A percentile compares a stretch with the other conserved stretches of the same genome.
phyloP scores from a whole-genome alignment of 2,797 vertebrate genomes.

The Synanceia verrucosa region DNA sequence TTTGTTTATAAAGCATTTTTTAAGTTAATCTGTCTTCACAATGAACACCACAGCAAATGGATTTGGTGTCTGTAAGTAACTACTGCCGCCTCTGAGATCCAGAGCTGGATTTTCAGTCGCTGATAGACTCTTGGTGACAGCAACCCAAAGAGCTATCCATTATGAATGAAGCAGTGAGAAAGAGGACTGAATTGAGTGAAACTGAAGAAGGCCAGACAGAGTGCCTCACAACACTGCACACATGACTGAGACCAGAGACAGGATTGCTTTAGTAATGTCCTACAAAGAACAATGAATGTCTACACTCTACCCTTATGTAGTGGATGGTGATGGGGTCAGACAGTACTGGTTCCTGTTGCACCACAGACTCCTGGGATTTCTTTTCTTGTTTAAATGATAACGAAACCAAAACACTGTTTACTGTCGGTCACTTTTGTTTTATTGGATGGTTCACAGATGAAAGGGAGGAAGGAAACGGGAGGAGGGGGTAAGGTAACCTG shows the following conservation, averaged over 20 bases:
- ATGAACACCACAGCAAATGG: constrained; percentile 32
- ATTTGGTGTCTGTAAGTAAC: constrained; percentile 44
- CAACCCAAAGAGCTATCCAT: constrained; percentile 76
- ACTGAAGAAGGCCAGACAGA: constrained; percentile 73
- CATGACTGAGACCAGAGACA: constrained; percentile 82
- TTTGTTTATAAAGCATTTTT: neutral
- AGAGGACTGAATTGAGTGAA: constrained; percentile 83
- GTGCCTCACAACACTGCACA: constrained; percentile 73
- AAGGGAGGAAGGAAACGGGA: neutral
- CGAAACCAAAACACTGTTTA: constrained; percentile 7
- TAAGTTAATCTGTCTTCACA: neutral
- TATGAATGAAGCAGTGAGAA: constrained; percentile 83
- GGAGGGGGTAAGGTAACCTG: neutral
- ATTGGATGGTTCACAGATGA: constrained; percentile 2
- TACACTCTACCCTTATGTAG: constrained; percentile 75
- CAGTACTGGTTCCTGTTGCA: constrained; percentile 34
- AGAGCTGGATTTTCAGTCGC: constrained; percentile 47
- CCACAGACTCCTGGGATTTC: constrained; percentile 5
- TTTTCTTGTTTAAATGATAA: constrained; percentile 11
- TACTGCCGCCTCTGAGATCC: constrained; percentile 44
- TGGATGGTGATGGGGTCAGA: constrained; percentile 26
- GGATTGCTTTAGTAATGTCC: constrained; percentile 82
- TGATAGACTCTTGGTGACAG: constrained; percentile 74
- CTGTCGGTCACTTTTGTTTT: neutral
- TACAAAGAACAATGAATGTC: constrained; percentile 78